Evolutionary conservation across 35 echinoderm and acorn worm genomes (phyloP), one percentile per base, ranked within the genome.

Genomic region (Apostichopus parvimensis): DNA sequence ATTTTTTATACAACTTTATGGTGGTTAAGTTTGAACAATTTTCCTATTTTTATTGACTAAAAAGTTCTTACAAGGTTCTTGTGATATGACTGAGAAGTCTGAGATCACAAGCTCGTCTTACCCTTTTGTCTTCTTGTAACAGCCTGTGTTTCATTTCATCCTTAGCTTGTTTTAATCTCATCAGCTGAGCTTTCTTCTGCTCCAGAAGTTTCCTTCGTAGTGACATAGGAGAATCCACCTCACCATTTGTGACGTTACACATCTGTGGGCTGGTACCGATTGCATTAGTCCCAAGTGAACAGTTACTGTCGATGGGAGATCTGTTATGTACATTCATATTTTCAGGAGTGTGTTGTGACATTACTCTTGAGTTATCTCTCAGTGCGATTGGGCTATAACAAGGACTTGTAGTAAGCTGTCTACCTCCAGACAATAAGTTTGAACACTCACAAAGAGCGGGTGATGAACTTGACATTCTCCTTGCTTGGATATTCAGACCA

Each of bases 151-250:
- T 72, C 60, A 87, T 24, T 26, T 68, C 60, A 23, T 64, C 85
- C 23, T 87, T 87, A 14, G 85, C 85, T 72, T 87, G 85, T 15
- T 87, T 87, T 55, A 87, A 14, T 53, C 20, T 68, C 85, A 87
- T 68, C 17, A 87, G 58, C 26, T 87, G 85, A 23, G 57, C 58
- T 62, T 53, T 87, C 85, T 87, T 87, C 57, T 87, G 12, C 57
- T 87, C 85, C 57, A 87, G 57, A 9, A 87, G 25, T 57, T 57
- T 53, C 18, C 28, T 64, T 72, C 85, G 56, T 55, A 68, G n/a
- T 14, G n/a, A 20, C 28, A 34, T 45, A 24, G 57, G 20, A 23
- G 85, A 87, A 21, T 83, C 80, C 34, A 18, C 53, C 18, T 83
- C 4, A 0, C 55, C 6, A 22, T 6, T 18, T 6, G 15, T 75